phyloP scores from a whole-genome alignment of 2,888 invertebrate species.

The Agrochola litura region DNA sequence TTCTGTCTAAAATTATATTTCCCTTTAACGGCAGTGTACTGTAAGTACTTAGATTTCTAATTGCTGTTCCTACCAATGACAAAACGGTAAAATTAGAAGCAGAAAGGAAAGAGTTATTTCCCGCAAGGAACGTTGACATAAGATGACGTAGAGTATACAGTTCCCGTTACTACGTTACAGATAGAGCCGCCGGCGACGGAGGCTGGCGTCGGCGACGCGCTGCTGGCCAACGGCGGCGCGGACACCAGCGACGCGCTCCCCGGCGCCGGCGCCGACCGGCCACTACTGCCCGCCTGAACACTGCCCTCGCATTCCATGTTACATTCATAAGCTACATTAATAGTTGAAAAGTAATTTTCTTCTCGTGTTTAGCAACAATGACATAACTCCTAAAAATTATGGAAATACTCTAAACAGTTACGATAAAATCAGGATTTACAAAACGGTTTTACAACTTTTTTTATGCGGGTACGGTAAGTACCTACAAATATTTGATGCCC shows the following conservation, averaged over 20 bases:
- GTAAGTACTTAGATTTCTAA: background rate
- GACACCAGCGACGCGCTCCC: slow-evolving; percentile 48
- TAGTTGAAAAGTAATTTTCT: slow-evolving; percentile 18
- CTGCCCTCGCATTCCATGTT: slow-evolving; percentile 49
- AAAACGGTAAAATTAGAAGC: background rate
- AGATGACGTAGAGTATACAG: background rate
- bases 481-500: background rate
- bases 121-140: background rate
- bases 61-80: background rate
- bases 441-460: background rate
- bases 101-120: background rate
- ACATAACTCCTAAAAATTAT: slow-evolving; percentile 37
- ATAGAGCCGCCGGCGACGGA: slow-evolving; percentile 60
- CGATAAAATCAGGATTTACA: background rate
- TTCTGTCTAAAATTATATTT: background rate
- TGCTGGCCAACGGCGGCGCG: slow-evolving; percentile 73
- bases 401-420: background rate
- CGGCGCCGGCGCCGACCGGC: slow-evolving; percentile 56
- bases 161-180: slow-evolving; percentile 36
- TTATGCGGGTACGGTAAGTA: background rate
- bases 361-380: slow-evolving; percentile 35
- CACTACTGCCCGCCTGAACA: slow-evolving; percentile 66
- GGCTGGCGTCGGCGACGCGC: slow-evolving; percentile 67
- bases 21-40: background rate
- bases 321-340: slow-evolving; percentile 22